Evolutionary conservation across 2,888 invertebrate species (phyloP).

Genomic region (Apotomis turbidana): DNA sequence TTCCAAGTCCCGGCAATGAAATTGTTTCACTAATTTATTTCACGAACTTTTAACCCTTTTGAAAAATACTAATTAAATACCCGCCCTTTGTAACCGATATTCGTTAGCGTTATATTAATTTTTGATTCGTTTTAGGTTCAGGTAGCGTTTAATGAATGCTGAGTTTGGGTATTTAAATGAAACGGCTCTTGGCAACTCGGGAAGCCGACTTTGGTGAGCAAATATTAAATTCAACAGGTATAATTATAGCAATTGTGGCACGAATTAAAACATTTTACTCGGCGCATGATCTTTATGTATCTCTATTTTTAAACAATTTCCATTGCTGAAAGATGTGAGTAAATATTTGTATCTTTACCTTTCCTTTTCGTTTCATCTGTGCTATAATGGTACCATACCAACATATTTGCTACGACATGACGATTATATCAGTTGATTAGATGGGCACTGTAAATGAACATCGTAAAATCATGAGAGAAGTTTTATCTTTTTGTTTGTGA

Average conservation of each 20-base stretch:
- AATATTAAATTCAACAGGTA: not conserved
- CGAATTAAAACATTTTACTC: too few relatives aligned
- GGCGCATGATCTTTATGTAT: too few relatives aligned
- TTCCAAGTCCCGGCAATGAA: slow-evolving; percentile 50
- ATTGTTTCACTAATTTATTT: slow-evolving; percentile 56
- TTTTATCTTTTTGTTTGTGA: too few relatives aligned
- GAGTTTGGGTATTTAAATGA: slow-evolving; percentile 8
- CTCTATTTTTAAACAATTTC: too few relatives aligned
- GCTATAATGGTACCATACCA: too few relatives aligned
- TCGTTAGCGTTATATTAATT: slow-evolving; percentile 27
- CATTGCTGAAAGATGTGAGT: too few relatives aligned
- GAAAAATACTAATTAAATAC: slow-evolving; percentile 37
- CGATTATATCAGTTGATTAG: too few relatives aligned
- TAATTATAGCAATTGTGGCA: not conserved
- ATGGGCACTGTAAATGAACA: too few relatives aligned
- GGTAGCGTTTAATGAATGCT: slow-evolving; percentile 10
- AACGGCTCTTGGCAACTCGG: not conserved
- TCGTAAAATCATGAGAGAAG: too few relatives aligned
- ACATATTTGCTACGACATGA: too few relatives aligned
- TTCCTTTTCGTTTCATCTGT: too few relatives aligned
- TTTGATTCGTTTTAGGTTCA: slow-evolving; percentile 22
- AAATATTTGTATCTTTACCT: too few relatives aligned
- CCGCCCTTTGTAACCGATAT: slow-evolving; percentile 34
- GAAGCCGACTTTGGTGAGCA: not conserved
- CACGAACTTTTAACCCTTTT: slow-evolving; percentile 34